These are phyloP conservation scores for Uloborus diversus DNA, from an alignment of 1,140 invertebrate genomes.

Conservation along the genomic window DNA sequence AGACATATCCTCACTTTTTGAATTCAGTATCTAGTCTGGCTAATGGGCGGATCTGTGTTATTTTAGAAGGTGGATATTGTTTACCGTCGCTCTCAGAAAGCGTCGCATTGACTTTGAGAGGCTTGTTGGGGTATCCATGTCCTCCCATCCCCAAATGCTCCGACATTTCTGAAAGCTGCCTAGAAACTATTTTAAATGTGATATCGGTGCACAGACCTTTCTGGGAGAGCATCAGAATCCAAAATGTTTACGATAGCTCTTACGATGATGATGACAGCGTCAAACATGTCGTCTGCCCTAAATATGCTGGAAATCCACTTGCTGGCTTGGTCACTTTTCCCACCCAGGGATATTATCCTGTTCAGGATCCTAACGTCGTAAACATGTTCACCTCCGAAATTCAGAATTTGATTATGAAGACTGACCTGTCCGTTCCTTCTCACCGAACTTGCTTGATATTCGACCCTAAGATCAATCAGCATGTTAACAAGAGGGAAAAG, in stretches of 20 bases:
- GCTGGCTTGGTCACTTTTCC: constrained; percentile 61
- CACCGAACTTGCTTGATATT: constrained; percentile 74
- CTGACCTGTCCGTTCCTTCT: constrained; percentile 71
- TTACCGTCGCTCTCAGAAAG: constrained; percentile 86
- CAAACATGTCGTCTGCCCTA: constrained; percentile 19
- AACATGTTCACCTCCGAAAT: constrained; percentile 69
- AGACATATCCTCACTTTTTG: constrained; percentile 84
- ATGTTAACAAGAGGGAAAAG: constrained; percentile 73
- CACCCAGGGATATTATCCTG: constrained; percentile 78
- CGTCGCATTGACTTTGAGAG: constrained; percentile 82
- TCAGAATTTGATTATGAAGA: constrained; percentile 72
- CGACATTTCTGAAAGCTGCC: constrained; percentile 69
- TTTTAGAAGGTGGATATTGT: constrained; percentile 88
- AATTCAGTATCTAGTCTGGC: constrained; percentile 78
- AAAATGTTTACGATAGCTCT: constrained; percentile 73
- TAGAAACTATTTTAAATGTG: constrained; percentile 80
- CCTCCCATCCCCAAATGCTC: constrained; percentile 71
- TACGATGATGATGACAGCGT: constrained; percentile 61
- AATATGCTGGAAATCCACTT: constrained; percentile 11
- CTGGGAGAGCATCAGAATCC: constrained; percentile 86
- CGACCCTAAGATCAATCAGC: constrained; percentile 79
- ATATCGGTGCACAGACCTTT: constrained; percentile 79
- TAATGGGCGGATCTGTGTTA: constrained; percentile 78
- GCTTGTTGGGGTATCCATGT: constrained; percentile 84
- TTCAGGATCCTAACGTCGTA: constrained; percentile 66